phyloP scores from a whole-genome alignment of 1,140 invertebrate genomes.

The Venustaconcha ellipsiformis region DNA sequence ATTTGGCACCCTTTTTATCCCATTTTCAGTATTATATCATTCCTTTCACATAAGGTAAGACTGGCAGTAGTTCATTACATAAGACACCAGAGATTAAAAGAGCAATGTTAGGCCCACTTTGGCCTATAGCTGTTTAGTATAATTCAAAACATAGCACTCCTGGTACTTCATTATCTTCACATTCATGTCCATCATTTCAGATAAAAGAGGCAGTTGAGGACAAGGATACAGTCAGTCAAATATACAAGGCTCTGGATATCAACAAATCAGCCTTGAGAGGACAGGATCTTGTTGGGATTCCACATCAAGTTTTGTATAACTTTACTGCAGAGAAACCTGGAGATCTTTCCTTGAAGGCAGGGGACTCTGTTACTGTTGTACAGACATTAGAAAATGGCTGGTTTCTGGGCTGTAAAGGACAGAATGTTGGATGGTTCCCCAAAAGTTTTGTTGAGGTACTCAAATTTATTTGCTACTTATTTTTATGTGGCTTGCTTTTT shows the following conservation, averaged over 20 bases:
- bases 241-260: conserved; percentile 39
- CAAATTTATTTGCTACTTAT: too few species aligned
- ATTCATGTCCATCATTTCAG: background rate
- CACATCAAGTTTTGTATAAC: conserved; percentile 16
- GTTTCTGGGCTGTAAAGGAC: conserved; percentile 53
- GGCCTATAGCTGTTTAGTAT: background rate
- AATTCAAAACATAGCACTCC: background rate
- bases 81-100: background rate
- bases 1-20: too few species aligned
- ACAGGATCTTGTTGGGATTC: conserved; percentile 40
- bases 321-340: conserved; percentile 36
- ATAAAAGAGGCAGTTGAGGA: background rate
- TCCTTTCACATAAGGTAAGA: too few species aligned
- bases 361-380: conserved; percentile 49
- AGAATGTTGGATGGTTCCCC: conserved; percentile 57
- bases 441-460: conserved; percentile 54
- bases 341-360: conserved; percentile 51
- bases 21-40: too few species aligned
- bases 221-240: conserved; percentile 16
- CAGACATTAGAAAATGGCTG: conserved; percentile 56
- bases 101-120: background rate
- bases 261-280: conserved; percentile 31
- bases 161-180: background rate
- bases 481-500: too few species aligned
- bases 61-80: too few species aligned